Conservation (phyloP, 1,140 invertebrate species). For the Lordiphosa clarofinis region DNA sequence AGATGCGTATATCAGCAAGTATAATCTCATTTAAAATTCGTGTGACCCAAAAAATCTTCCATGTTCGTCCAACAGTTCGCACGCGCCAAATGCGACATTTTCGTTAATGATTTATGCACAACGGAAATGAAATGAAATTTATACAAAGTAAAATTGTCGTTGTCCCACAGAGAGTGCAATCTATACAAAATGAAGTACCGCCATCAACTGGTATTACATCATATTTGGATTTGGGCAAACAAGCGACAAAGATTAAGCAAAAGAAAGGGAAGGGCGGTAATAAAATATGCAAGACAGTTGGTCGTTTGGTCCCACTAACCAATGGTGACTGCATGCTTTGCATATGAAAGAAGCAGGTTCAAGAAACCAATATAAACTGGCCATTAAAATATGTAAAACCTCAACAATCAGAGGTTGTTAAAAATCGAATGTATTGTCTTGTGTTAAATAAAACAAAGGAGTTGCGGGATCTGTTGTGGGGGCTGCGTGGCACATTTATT, state of each 20-base stretch:
- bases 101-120: constrained; percentile 33
- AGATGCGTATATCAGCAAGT: no score
- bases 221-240: constrained; percentile 49
- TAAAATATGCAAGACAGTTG: constrained; percentile 24
- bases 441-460: constrained; percentile 11
- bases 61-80: constrained; percentile 38
- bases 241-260: constrained; percentile 28
- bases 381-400: constrained; percentile 22
- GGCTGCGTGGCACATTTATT: constrained; percentile 10
- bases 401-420: constrained; percentile 7
- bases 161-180: constrained; percentile 26
- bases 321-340: constrained; percentile 52
- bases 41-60: constrained; percentile 43
- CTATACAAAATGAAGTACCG: constrained; percentile 35
- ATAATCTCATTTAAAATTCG: background rate
- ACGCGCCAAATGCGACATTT: constrained; percentile 41
- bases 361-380: constrained; percentile 63
- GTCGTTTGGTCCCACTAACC: background rate
- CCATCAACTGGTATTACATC: constrained; percentile 45
- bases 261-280: constrained; percentile 31
- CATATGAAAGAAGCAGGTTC: constrained; percentile 48
- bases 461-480: constrained; percentile 14
- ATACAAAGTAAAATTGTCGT: constrained; percentile 17
- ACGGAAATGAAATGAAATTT: constrained; percentile 53
- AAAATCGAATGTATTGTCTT: constrained; percentile 18